phyloP scores from a whole-genome alignment of 2,888 invertebrate species.

The Pantelozetes paolii region DNA sequence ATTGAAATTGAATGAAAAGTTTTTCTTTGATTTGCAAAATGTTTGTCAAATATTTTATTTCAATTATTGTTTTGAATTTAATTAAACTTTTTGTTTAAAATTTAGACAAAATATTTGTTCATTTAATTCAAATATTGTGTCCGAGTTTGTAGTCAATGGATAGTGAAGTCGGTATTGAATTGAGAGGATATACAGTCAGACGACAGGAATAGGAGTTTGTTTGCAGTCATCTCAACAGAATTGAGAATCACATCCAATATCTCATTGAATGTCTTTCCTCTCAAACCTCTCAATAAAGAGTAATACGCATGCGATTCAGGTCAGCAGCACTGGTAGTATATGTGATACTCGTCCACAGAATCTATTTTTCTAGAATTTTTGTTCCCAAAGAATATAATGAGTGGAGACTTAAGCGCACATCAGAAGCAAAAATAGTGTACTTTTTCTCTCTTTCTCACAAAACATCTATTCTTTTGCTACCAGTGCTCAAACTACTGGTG shows the following conservation, averaged over 20 bases:
- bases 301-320: constrained; percentile 14
- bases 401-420: not conserved
- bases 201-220: not conserved
- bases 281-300: not conserved
- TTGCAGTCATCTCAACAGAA: not conserved
- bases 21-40: too few relatives aligned
- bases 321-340: not conserved
- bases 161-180: not conserved
- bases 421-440: not conserved
- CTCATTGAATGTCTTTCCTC: not conserved
- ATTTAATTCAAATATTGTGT: too few relatives aligned
- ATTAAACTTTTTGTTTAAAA: too few relatives aligned
- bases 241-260: constrained; percentile 17
- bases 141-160: too few relatives aligned
- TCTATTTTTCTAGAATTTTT: not conserved
- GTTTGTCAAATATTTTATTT: too few relatives aligned
- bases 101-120: too few relatives aligned
- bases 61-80: too few relatives aligned
- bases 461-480: too few relatives aligned
- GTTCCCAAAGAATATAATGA: constrained; percentile 10
- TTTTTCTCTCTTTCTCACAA: too few relatives aligned
- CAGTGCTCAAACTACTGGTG: too few relatives aligned
- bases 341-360: not conserved
- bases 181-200: not conserved
- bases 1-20: too few relatives aligned